A percentile compares a stretch with the other conserved stretches of the same genome.
Conservation (phyloP, 2,113 vertebrate species). For the Amblyornis subalaris region DNA sequence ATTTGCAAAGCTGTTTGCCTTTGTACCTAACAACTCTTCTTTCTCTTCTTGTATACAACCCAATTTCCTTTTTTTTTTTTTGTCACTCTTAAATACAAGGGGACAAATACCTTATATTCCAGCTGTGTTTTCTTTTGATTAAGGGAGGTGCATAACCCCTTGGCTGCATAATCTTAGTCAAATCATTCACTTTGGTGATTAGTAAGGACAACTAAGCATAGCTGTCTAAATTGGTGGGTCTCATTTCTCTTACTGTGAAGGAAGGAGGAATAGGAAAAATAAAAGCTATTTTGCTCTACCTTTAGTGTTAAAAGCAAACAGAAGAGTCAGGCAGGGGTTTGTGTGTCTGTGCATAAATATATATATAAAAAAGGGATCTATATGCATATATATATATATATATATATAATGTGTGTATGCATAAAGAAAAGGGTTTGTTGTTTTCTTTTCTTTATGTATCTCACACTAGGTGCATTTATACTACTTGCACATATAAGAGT, state of each 20-base stretch:
- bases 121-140: slow-evolving; percentile 7
- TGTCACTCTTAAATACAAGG: background rate
- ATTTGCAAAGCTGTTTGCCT: background rate
- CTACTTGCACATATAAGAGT: background rate
- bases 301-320: background rate
- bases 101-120: slow-evolving; percentile 2
- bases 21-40: background rate
- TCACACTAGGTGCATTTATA: background rate
- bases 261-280: background rate
- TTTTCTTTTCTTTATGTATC: background rate
- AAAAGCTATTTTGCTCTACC: background rate
- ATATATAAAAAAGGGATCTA: background rate
- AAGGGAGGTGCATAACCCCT: background rate
- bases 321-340: background rate
- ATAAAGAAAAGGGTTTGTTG: background rate
- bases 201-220: background rate
- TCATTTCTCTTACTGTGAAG: background rate
- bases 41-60: background rate
- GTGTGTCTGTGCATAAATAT: background rate
- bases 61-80: background rate
- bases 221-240: background rate
- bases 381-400: too few relatives aligned
- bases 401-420: too few relatives aligned
- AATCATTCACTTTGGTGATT: slow-evolving; percentile 6
- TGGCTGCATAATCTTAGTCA: slow-evolving; percentile 17